Evolutionary conservation across 1,140 invertebrate genomes (phyloP), one percentile per base, ranked within the genome.

Genomic region (Metopolophium dirhodum): DNA sequence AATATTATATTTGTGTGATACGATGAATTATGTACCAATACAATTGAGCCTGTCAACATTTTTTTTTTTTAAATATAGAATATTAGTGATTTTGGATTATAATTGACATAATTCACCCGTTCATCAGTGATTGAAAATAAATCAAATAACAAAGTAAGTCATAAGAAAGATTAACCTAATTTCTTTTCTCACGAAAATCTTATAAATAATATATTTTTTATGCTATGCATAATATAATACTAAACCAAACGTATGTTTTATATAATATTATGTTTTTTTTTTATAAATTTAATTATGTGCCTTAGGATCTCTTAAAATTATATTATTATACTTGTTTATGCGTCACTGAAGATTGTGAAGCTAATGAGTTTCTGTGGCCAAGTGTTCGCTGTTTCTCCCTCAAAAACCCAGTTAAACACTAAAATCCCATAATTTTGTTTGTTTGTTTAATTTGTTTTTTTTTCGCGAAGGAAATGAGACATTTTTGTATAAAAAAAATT

Each of bases 391-490:
- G 57, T 83, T 82, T 49, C 26, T 37, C 22, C 23, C 9, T 35
- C 20, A 26, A 49, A 82, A 82, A 51, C 26, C 23, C 23, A 47
- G 61, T 91, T 49, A 51, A 82, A 83, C 23, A 83, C 90, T 91
- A 35, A 91, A 91, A 83, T 51, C 61, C n/a, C 68, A 51, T 83
- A 91, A 83, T 83, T 91, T 77, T 61, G 45, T 90, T 35, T 82
- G 45, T 91, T 68, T 22, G 68, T 91, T 85, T 85, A 92, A 92
- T 92, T 92, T 93, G 35, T 92, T 85, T 86, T 93, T 93, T 83
- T 54, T 51, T 35, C 14, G 20, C 30, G 20, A 92, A 83, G 68
- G 68, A 83, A 92, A 93, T 85, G 82, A 93, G 82, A 93, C 77
- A 82, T 82, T 92, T 83, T 83, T 51, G 26, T 93, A 51, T n/a